Evolutionary conservation across 2,113 vertebrate genomes (phyloP), one percentile per base, ranked within the genome.

Genomic region (Triplophysa dalaica): DNA sequence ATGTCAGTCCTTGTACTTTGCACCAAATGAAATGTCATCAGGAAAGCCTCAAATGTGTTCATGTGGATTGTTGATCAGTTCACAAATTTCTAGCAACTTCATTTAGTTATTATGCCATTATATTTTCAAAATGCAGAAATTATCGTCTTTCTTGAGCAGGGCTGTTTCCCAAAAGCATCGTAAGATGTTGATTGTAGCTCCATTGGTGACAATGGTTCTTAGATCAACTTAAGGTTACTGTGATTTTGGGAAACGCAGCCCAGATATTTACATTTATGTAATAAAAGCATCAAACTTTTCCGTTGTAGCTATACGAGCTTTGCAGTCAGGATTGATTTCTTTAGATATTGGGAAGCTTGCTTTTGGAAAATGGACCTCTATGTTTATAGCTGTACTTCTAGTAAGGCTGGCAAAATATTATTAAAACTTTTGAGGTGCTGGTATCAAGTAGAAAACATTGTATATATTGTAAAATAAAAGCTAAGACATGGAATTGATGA

Each of bases 41-140:
- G 16, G 17, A 63, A 13, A 73, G 56, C 26, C 29, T 0, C 38
- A 62, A 61, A 75, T 73, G 87, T 87, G 85, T 64, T 76, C 3
- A 62, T 85, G 84, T 45, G 94, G 95, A 94, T 95, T 95, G 97
- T 98, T 92, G 96, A 98, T 94, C 97, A 82, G 92, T 95, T 94
- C 94, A 90, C 75, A 2, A 65, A 69, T 82, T 80, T 76, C 77
- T 78, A 75, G 79, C 83, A 64, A 68, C 41, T 72, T 79, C 56
- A 68, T 83, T 75, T 82, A 72, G 62, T 38, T 70, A 29, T 66
- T 74, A 22, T 85, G 75, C 81, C 83, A 67, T 75, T 38, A 38
- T 63, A 17, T 74, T 67, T 82, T 74, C 45, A 73, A 26, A 60
- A 48, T 80, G 41, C 41, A 64, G 80, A 80, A 50, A 41, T 11